A percentile compares a stretch with the other conserved stretches of the same genome.
Conservation (phyloP, 2,888 invertebrate genomes). For the Melanargia galathea region DNA sequence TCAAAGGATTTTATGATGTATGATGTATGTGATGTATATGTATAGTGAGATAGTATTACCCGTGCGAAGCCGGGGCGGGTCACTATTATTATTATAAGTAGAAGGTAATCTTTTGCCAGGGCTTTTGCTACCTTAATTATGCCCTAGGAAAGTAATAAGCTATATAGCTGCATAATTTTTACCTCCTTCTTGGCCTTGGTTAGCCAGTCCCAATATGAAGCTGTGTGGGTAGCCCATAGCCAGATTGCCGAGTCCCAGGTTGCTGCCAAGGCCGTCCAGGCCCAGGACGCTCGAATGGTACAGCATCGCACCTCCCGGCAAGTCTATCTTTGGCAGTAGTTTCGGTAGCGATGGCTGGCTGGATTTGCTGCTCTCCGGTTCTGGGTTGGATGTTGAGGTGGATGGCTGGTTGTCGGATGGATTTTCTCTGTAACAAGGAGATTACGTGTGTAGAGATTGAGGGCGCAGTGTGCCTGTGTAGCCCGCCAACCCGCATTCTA, state of each 20-base stretch:
- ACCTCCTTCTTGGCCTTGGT: slow-evolving; percentile 77
- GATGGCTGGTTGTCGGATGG: slow-evolving; percentile 62
- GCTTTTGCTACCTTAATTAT: too few species aligned
- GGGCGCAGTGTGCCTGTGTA: too few species aligned
- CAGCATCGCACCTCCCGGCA: slow-evolving; percentile 76
- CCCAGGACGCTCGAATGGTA: slow-evolving; percentile 69
- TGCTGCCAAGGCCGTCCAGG: slow-evolving; percentile 66
- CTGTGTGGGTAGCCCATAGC: slow-evolving; percentile 78
- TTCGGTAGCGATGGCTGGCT: slow-evolving; percentile 59
- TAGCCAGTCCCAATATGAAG: slow-evolving; percentile 74
- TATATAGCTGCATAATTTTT: slow-evolving; percentile 38
- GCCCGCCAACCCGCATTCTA: too few species aligned
- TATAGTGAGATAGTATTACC: too few species aligned
- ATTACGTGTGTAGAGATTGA: too few species aligned
- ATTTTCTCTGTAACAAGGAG: slow-evolving; percentile 54
- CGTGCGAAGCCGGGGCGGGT: too few species aligned
- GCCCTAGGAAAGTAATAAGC: too few species aligned
- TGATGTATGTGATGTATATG: too few species aligned
- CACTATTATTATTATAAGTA: too few species aligned
- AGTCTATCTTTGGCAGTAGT: slow-evolving; percentile 67
- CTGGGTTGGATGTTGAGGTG: slow-evolving; percentile 67
- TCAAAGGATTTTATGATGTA: too few species aligned
- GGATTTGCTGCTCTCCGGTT: slow-evolving; percentile 69
- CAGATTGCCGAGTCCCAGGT: slow-evolving; percentile 69
- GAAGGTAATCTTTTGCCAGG: too few species aligned